Percentiles rank a stretch among this genome's conserved stretches.
Conservation (phyloP, 2,797 vertebrate species). For the Zonotrichia albicollis region DNA sequence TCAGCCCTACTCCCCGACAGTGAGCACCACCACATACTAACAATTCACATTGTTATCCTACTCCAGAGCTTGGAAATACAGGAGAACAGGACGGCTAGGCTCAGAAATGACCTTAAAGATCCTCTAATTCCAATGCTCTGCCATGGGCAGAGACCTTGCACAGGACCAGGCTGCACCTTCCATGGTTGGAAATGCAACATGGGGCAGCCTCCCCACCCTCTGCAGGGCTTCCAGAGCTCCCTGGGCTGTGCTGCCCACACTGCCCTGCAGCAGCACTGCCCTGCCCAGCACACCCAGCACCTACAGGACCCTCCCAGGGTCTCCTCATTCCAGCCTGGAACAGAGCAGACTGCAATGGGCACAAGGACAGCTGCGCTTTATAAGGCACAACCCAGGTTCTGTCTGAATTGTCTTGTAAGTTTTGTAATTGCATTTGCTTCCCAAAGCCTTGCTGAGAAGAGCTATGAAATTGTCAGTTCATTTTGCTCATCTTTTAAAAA, state of each 20-base stretch:
- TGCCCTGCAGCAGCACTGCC: not conserved
- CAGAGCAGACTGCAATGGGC: not conserved
- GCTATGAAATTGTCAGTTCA: not conserved
- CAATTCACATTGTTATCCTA: no score
- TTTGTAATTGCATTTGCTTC: not conserved
- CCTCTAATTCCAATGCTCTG: not conserved
- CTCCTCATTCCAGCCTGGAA: not conserved
- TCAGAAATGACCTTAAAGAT: not conserved
- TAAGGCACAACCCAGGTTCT: not conserved
- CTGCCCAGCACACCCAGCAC: not conserved
- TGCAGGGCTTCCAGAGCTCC: not conserved
- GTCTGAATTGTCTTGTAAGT: not conserved
- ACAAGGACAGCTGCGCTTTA: not conserved
- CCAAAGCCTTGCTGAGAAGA: not conserved
- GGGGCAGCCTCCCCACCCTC: not conserved
- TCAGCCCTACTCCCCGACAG: not conserved
- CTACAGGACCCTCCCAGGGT: fast-evolving
- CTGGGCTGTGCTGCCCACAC: not conserved
- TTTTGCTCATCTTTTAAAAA: not conserved
- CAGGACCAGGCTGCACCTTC: not conserved
- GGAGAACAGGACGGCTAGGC: not conserved
- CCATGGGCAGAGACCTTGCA: not conserved
- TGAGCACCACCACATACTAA: fast-evolving
- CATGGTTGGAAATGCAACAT: fast-evolving
- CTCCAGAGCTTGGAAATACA: not conserved